Base-by-base conservation (phyloP, 2,888 invertebrate genomes). In the Acleris laterana region DNA sequence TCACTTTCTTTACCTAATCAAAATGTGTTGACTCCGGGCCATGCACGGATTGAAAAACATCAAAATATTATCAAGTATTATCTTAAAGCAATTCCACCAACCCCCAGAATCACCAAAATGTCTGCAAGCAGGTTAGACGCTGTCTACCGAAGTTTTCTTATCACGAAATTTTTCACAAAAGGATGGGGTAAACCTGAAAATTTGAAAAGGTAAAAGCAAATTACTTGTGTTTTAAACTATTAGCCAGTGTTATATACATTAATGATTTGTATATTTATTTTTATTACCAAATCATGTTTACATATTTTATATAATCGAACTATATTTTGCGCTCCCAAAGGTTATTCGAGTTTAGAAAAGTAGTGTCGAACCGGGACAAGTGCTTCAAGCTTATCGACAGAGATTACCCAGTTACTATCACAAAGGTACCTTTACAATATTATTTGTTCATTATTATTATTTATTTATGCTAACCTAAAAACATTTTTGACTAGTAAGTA, bases 121-220 rank as follows among this genome's bases (percentile, higher is more conserved):
- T 93, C 94, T 71, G 88, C 94, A 64, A 94, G 94, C 77, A 94
- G 91, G 78, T 88, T 97, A 77, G 97, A 97, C 85, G 95, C 96
- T 69, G 93, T 97, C 61, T 99, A 98, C 84, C 94, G 98, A 73
- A 96, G 96, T 83, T 94, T 99, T 81, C 94, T 99, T 64, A 93
- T 98, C 65, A 96, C 97, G 1, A 97, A 96, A 87, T 98, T 99
- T 87, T 99, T 99, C 82, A 97, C 97, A 1, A 97, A 98, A 93
- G 99, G 99, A 77, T 99, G 99, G 99, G 99, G 99, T 6, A 96
- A 96, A 82, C 98, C 99, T 25, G 97, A 98, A 78, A 96, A 97
- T 86, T 93, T 99, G 66, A 95, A 96, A 89, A 96, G 96, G 98
- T 97, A 79, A 82, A 76, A 66, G 22, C 38, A 22, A 22, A 38